Conservation (phyloP, 2,797 vertebrate genomes). For the Kryptolebias ocellatus region DNA sequence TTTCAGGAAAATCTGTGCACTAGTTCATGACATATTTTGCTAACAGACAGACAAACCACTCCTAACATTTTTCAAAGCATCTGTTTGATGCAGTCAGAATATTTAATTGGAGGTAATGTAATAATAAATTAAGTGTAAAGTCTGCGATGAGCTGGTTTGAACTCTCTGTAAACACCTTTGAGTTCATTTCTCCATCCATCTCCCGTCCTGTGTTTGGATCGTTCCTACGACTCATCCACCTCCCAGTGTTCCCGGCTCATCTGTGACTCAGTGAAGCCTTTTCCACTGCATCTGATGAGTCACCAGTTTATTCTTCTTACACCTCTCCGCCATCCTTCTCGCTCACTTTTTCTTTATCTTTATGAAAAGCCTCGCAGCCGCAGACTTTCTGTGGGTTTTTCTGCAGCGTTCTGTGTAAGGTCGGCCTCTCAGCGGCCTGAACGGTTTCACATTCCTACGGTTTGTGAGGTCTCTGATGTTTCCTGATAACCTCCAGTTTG, state of each 20-base stretch:
- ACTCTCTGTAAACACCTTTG: neutral
- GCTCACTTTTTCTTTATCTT: slow-evolving; percentile 50
- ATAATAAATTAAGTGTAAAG: too few relatives aligned
- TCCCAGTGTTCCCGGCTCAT: slow-evolving; percentile 53
- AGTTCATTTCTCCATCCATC: slow-evolving; percentile 32
- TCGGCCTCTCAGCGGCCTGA: slow-evolving; percentile 23
- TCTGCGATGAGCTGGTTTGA: too few relatives aligned
- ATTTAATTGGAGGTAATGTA: too few relatives aligned
- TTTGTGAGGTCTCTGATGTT: slow-evolving; percentile 12
- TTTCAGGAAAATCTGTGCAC: too few relatives aligned
- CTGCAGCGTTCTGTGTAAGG: slow-evolving; percentile 32
- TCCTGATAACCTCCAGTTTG: neutral
- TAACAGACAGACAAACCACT: too few relatives aligned
- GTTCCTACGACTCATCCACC: slow-evolving; percentile 56
- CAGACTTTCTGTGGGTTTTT: slow-evolving; percentile 43
- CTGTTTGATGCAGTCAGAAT: too few relatives aligned
- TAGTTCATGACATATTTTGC: too few relatives aligned
- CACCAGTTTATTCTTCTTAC: slow-evolving; percentile 69
- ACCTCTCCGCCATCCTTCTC: slow-evolving; percentile 55
- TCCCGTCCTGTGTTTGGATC: slow-evolving; percentile 61
- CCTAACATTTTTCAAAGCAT: too few relatives aligned
- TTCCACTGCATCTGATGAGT: slow-evolving; percentile 69
- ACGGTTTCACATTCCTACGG: slow-evolving; percentile 9
- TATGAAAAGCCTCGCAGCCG: slow-evolving; percentile 46
- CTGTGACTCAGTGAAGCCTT: slow-evolving; percentile 74